phyloP scores from a whole-genome alignment of 2,113 vertebrate genomes.

The Psephotus haematonotus region DNA sequence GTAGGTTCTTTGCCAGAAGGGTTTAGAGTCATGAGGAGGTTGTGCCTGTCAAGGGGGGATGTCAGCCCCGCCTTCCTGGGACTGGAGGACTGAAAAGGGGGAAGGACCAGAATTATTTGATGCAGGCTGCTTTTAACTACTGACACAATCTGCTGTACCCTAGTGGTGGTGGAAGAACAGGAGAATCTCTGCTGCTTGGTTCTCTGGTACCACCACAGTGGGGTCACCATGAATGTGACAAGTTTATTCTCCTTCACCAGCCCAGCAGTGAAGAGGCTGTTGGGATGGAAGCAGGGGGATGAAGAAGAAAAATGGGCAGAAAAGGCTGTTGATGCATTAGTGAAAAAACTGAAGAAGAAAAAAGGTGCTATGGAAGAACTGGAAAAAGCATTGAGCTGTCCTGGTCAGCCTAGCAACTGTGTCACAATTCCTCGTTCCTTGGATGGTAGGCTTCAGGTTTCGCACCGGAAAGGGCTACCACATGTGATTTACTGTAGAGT shows the following conservation, averaged over 20 bases:
- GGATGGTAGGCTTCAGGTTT: constrained; percentile 94
- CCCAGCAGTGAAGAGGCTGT: constrained; percentile 93
- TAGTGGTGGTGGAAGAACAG: not conserved
- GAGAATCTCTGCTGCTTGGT: not conserved
- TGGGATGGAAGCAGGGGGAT: constrained; percentile 97
- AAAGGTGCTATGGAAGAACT: constrained; percentile 99
- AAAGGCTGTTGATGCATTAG: constrained; percentile 94
- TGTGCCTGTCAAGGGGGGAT: not conserved
- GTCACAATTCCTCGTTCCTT: constrained; percentile 95
- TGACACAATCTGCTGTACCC: not conserved
- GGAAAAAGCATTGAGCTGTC: constrained; percentile 93
- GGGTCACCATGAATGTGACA: constrained; percentile 89
- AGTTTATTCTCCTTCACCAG: constrained; percentile 99
- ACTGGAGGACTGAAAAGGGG: not conserved
- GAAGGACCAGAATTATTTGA: constrained; percentile 10
- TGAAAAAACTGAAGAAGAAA: constrained; percentile 98
- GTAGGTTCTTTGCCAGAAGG: constrained; percentile 42
- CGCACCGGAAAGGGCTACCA: constrained; percentile 92
- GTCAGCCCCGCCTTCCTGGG: not conserved
- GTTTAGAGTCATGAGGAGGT: constrained; percentile 9
- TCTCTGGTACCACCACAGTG: not conserved
- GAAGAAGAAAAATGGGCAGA: constrained; percentile 99
- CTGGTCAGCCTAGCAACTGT: constrained; percentile 93
- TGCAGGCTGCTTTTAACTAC: not conserved
- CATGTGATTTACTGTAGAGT: constrained; percentile 96